A percentile compares a stretch with the other conserved stretches of the same genome.
phyloP scores from a whole-genome alignment of 2,797 vertebrate species.

The Argya squamiceps region DNA sequence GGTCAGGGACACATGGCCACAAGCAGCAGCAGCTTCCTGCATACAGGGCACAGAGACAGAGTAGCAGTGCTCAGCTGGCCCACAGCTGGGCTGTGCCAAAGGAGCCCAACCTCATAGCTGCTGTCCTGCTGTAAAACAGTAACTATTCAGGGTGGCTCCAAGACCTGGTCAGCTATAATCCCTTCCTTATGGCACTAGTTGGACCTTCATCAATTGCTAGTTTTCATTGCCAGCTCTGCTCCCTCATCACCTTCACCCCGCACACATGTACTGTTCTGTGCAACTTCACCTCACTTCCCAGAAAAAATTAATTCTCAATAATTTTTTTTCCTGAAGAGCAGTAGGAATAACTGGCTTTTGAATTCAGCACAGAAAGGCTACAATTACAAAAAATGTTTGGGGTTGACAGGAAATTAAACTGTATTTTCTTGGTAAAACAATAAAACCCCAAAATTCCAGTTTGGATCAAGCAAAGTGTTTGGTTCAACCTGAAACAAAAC shows the following conservation, averaged over 20 bases:
- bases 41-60: background rate
- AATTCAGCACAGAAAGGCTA: conserved; percentile 12
- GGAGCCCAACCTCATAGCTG: background rate
- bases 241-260: background rate
- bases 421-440: conserved; percentile 56
- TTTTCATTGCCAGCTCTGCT: background rate
- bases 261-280: background rate
- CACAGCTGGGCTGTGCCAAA: background rate
- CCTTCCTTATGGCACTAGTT: background rate
- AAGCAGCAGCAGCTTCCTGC: background rate
- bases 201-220: background rate
- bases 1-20: background rate
- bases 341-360: background rate
- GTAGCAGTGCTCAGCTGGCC: background rate
- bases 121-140: background rate
- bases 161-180: background rate
- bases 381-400: conserved; percentile 22
- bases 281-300: background rate
- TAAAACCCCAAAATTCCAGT: conserved; percentile 33
- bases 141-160: background rate
- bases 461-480: conserved; percentile 16
- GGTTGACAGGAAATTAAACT: conserved; percentile 48
- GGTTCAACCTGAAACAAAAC: conserved; percentile 48
- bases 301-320: background rate
- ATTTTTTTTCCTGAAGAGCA: conserved; percentile 54